Evolutionary conservation across 2,113 vertebrate species (phyloP).

Genomic region (Synchiropus splendidus): DNA sequence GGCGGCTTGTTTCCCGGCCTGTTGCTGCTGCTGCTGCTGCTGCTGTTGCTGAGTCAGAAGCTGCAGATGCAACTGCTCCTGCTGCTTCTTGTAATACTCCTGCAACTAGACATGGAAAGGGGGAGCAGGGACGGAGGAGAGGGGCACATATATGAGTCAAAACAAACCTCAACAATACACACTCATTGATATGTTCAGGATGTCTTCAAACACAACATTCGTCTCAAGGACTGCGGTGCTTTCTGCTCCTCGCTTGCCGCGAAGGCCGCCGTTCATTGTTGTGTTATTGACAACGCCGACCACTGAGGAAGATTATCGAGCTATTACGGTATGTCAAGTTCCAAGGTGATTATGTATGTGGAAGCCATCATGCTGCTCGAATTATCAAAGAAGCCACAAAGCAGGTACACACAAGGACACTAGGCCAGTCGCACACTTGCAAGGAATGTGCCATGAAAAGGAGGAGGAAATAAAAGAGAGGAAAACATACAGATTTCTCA

Average conservation of each 20-base stretch:
- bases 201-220: neutral
- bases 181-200: neutral
- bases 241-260: neutral
- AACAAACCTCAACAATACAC: constrained; percentile 18
- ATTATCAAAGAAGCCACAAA: too few relatives aligned
- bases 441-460: too few relatives aligned
- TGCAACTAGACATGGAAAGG: constrained; percentile 72
- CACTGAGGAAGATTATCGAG: constrained; percentile 8
- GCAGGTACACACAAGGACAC: too few relatives aligned
- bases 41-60: constrained; percentile 83
- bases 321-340: constrained; percentile 6
- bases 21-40: constrained; percentile 61
- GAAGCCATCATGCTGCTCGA: neutral
- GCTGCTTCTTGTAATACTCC: constrained; percentile 99
- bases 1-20: constrained; percentile 73
- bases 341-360: constrained; percentile 8
- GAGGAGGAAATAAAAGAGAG: too few relatives aligned
- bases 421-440: too few relatives aligned
- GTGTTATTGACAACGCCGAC: constrained; percentile 33
- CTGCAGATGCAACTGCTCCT: constrained; percentile 96
- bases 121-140: too few relatives aligned
- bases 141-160: constrained; percentile 21
- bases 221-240: neutral
- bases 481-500: too few relatives aligned
- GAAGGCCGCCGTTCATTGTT: constrained; percentile 28